phyloP scores from a whole-genome alignment of 2,888 invertebrate species.

The Odiellus spinosus region DNA sequence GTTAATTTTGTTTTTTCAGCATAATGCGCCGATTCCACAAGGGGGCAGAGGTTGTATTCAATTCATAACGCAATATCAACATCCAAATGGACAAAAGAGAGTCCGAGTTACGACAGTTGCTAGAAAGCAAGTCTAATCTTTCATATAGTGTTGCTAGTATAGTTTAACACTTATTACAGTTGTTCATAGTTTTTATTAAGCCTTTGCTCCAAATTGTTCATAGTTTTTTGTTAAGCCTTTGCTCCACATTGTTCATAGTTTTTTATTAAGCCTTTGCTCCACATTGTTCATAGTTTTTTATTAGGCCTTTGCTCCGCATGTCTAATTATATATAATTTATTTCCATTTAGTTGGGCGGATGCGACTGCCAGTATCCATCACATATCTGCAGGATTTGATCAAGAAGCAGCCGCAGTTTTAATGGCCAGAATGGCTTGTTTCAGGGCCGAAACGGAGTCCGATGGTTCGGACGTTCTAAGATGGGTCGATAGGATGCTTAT shows the following conservation, averaged over 20 bases:
- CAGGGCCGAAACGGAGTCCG: constrained; percentile 72
- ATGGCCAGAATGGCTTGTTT: constrained; percentile 95
- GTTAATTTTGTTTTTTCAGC: constrained; percentile 39
- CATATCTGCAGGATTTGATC: constrained; percentile 88
- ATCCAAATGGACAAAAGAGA: constrained; percentile 83
- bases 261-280: too few species aligned
- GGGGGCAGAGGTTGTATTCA: constrained; percentile 94
- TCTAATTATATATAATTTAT: too few species aligned
- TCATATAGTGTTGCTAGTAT: neutral
- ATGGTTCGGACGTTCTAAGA: constrained; percentile 82
- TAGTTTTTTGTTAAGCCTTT: too few species aligned
- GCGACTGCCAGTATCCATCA: constrained; percentile 70
- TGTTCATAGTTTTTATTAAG: constrained; percentile 1
- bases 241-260: too few species aligned
- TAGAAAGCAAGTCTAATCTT: constrained; percentile 52
- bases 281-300: too few species aligned
- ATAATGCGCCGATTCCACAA: constrained; percentile 83
- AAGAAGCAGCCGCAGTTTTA: constrained; percentile 92
- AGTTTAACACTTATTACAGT: constrained; percentile 3
- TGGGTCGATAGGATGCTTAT: constrained; percentile 99
- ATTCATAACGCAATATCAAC: constrained; percentile 96
- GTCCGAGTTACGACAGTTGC: constrained; percentile 93
- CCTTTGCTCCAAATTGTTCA: neutral
- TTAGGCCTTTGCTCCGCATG: too few species aligned
- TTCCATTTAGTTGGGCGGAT: constrained; percentile 88